These are phyloP conservation scores for Myotis davidii DNA, from an alignment of 2,113 vertebrate genomes.

Conservation along the genomic window DNA sequence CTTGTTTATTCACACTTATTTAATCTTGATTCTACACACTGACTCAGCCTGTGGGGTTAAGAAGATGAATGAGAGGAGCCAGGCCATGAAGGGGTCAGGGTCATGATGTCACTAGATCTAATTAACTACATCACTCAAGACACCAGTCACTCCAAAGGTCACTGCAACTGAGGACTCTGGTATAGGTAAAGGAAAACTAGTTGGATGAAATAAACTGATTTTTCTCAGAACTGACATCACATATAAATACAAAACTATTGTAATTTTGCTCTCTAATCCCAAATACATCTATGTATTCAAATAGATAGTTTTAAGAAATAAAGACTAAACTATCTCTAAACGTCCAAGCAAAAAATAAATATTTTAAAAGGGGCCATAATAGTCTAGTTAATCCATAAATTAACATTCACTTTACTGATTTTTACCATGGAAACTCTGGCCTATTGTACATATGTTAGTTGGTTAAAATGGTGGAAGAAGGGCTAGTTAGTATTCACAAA, in stretches of 20 bases:
- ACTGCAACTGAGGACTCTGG: constrained; percentile 70
- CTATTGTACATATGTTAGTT: not conserved
- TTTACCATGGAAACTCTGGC: not conserved
- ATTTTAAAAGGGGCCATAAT: not conserved
- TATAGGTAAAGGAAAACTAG: constrained; percentile 67
- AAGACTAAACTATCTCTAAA: not conserved
- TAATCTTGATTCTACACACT: constrained; percentile 86
- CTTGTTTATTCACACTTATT: constrained; percentile 90
- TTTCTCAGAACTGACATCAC: not conserved
- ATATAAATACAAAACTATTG: constrained; percentile 40
- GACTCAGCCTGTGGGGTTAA: constrained; percentile 82
- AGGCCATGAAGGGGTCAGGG: constrained; percentile 84
- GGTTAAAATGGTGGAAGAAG: not conserved
- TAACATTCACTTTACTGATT: not conserved
- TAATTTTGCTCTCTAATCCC: not conserved
- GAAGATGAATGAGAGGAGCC: constrained; percentile 88
- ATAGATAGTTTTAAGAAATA: not conserved
- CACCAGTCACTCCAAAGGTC: constrained; percentile 84
- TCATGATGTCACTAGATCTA: constrained; percentile 88
- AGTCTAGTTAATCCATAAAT: not conserved
- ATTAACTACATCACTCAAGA: constrained; percentile 89
- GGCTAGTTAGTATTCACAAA: not conserved
- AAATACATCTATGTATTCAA: not conserved
- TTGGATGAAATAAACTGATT: constrained; percentile 52
- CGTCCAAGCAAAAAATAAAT: not conserved